Base-by-base conservation (phyloP, 2,888 invertebrate species). In the Cremastinae sp. region DNA sequence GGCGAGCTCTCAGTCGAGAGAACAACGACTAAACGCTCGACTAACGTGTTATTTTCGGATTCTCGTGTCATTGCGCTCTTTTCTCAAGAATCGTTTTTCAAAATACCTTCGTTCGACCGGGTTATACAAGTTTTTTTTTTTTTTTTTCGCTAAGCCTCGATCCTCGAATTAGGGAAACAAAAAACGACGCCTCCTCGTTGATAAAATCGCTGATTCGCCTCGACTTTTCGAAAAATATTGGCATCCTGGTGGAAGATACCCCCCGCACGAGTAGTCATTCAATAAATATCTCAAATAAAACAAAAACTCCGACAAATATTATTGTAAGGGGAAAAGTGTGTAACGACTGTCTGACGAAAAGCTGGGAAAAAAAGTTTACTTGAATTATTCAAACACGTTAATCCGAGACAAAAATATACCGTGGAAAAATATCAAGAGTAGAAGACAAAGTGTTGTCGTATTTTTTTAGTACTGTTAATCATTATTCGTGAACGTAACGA, bases 171-270 rank as follows among this genome's bases (percentile, higher is more conserved):
- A 0, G 10, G 20, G 20, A 20, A 38, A 20, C 2, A 43, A 56
- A 41, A 51, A 5, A 51, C 20, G 58, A 10, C 59, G 28, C 28
- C 22, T 10, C 41, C 49, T 51, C 41, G 12, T 7, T 41, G 10
- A 34, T 47, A 47, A 47, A 49, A 62, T 62, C 12, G 47, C 16
- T 47, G 16, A 16, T 34, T n/a, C 18, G 49, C 28, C 49, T 5
- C 12, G 45, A 14, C 45, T 1, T 4, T 45, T 4, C 20, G 18
- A 62, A 43, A 10, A 34, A 62, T n/a, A n/a, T 47, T 18, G 9
- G 61, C 14, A 28, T 36, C 36, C 47, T 36, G 14, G 61, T 20
- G 10, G 45, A 61, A 61, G 45, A 22, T 61, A 22, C 14, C 9
- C 34, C 47, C n/a, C 34, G 45, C 16, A 47, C n/a, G 49, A 20